Evolutionary conservation across 2,113 vertebrate genomes (phyloP), one percentile per base, ranked within the genome.

Genomic region (Oreochromis spilurus): DNA sequence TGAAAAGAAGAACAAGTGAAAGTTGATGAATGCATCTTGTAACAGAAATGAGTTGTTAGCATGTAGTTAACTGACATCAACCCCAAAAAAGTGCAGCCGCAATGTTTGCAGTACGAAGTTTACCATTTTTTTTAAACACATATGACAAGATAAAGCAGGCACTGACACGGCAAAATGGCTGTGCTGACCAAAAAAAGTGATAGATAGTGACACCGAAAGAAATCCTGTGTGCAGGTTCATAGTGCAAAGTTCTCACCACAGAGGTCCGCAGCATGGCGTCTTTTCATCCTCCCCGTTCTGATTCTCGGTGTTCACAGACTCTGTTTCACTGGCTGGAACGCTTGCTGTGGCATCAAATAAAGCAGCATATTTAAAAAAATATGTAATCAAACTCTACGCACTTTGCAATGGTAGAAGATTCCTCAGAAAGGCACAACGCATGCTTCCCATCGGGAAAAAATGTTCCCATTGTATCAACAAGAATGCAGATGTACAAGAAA

Each of bases 231-330:
- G 7, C 13, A 57, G 10, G 26, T 77, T 77, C 16, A 9, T 77
- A 8, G 26, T 77, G 72, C 26, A 52, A 52, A 77, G 72, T 83
- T 65, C 94, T 95, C 91, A 99, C 99, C 98, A 99, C 82, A 99
- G 79, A 58, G 94, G 96, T 65, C 97, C 97, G 1, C 98, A 99
- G 96, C 98, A 98, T 1, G 96, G 94, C 1, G 93, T 93, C 89
- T 94, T 97, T 91, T 98, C 98, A 12, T 97, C 97, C 89, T 98
- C 98, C 3, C 95, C 97, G 3, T 97, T 97, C 58, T 97, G 98
- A 3, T 98, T 98, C 92, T 99, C 99, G 0, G 98, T 98, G 93
- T 98, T 99, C 85, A 98, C 98, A 0, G 99, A 99, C 72, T 99
- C 99, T 0, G 98, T 98, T 94, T 99, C 98, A 1, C 98, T 99